These are phyloP conservation scores for Lanius collurio DNA, from an alignment of 2,113 vertebrate genomes.

Conservation along the genomic window DNA sequence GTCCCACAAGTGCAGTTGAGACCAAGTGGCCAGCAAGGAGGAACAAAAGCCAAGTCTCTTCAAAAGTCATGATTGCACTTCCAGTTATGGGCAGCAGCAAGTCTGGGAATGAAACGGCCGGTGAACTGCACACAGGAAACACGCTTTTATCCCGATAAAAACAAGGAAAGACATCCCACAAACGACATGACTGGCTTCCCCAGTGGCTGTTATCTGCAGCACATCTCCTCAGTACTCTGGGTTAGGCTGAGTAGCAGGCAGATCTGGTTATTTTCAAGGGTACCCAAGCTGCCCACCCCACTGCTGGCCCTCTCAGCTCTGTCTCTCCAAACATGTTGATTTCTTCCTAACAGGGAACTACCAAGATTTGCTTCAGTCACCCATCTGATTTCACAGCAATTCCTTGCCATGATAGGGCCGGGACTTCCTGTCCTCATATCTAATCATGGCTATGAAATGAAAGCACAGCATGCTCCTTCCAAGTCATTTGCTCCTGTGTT, in stretches of 20 bases:
- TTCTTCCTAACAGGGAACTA: neutral
- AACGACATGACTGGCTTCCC: neutral
- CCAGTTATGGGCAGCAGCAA: slow-evolving; percentile 4
- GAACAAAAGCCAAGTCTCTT: slow-evolving; percentile 24
- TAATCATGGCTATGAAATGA: neutral
- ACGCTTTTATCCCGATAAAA: rapidly evolving
- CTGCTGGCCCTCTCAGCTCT: neutral
- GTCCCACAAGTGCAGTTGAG: neutral
- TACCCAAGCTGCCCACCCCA: neutral
- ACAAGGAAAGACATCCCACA: neutral
- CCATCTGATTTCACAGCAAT: neutral
- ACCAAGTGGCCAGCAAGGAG: neutral
- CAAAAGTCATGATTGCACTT: neutral
- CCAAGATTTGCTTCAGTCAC: neutral
- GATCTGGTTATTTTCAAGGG: neutral
- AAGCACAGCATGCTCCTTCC: neutral
- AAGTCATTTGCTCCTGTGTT: neutral
- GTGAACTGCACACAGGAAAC: neutral
- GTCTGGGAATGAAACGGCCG: neutral
- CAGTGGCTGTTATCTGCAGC: neutral
- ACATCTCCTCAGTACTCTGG: neutral
- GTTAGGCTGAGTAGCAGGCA: neutral
- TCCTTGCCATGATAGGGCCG: neutral
- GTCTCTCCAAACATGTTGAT: neutral
- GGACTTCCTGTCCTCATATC: neutral